Evolutionary conservation across 2,888 invertebrate species (phyloP).

Genomic region (Ernsta delagoae): DNA sequence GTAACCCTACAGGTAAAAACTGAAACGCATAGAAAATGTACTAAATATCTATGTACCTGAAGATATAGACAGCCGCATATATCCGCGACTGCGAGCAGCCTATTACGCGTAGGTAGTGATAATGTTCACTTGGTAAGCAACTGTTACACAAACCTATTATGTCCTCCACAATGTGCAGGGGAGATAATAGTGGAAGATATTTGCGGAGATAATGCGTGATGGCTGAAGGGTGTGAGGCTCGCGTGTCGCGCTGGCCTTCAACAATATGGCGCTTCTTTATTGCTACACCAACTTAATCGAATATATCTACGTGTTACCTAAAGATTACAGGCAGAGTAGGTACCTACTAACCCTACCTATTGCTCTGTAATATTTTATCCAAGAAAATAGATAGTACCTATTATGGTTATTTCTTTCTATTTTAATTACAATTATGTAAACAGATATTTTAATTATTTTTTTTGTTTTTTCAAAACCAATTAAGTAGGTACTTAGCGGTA

Average conservation of each 20-base stretch:
- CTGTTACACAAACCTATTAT: constrained; percentile 4
- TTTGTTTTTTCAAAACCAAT: too few species aligned
- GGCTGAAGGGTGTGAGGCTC: constrained; percentile 54
- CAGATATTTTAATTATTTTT: too few species aligned
- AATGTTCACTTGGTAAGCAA: not conserved
- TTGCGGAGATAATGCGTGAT: constrained; percentile 62
- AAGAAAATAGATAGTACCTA: too few species aligned
- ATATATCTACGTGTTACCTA: constrained; percentile 48
- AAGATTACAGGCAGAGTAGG: not conserved
- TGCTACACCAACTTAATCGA: constrained; percentile 72
- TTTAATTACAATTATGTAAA: too few species aligned
- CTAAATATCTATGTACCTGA: too few species aligned
- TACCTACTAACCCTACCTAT: too few species aligned
- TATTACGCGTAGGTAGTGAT: not conserved
- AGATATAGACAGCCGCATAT: too few species aligned
- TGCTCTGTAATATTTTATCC: too few species aligned
- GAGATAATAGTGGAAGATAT: constrained; percentile 52
- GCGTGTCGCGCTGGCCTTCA: constrained; percentile 71
- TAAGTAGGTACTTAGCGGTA: too few species aligned
- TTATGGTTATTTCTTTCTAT: too few species aligned
- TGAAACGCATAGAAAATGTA: too few species aligned
- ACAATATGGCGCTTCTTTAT: constrained; percentile 59
- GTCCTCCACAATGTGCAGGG: constrained; percentile 13
- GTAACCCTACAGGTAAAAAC: too few species aligned
- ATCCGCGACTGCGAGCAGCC: not conserved